These are phyloP conservation scores for Anas georgica DNA, from an alignment of 2,797 vertebrate species.

Conservation along the genomic window DNA sequence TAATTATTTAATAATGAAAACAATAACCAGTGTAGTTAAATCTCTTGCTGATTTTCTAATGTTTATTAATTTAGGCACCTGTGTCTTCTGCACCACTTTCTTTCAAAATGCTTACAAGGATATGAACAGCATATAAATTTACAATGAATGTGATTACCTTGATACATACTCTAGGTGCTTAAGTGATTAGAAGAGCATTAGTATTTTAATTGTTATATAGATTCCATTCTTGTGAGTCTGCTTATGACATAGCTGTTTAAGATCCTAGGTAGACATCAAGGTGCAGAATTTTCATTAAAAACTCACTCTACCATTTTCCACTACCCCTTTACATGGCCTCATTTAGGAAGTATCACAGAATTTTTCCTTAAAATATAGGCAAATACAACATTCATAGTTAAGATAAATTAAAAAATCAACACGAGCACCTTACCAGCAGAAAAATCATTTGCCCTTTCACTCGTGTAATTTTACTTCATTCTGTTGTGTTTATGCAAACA, in stretches of 20 bases:
- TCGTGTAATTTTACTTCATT: neutral
- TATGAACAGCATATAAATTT: conserved; percentile 72
- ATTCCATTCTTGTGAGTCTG: conserved; percentile 68
- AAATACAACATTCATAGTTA: neutral
- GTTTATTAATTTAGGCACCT: conserved; percentile 87
- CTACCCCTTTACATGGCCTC: neutral
- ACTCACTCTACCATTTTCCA: neutral
- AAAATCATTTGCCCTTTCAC: neutral
- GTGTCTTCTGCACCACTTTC: conserved; percentile 76
- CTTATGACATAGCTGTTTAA: conserved; percentile 69
- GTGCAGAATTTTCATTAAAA: conserved; percentile 63
- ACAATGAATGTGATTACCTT: conserved; percentile 74
- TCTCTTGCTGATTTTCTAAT: conserved; percentile 82
- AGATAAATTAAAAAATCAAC: neutral
- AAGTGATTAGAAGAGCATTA: conserved; percentile 75
- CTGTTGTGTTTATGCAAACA: neutral
- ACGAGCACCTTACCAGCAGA: neutral
- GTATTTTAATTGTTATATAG: conserved; percentile 75
- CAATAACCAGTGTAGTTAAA: conserved; percentile 82
- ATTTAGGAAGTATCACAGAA: neutral
- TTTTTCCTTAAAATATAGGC: neutral
- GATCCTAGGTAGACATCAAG: conserved; percentile 63
- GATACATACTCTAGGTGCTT: conserved; percentile 59
- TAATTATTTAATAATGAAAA: conserved; percentile 87
- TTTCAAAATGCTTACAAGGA: conserved; percentile 72